These are phyloP conservation scores for Rhabdophis nuchalis DNA, from an alignment of 2,797 vertebrate species.

Conservation along the genomic window DNA sequence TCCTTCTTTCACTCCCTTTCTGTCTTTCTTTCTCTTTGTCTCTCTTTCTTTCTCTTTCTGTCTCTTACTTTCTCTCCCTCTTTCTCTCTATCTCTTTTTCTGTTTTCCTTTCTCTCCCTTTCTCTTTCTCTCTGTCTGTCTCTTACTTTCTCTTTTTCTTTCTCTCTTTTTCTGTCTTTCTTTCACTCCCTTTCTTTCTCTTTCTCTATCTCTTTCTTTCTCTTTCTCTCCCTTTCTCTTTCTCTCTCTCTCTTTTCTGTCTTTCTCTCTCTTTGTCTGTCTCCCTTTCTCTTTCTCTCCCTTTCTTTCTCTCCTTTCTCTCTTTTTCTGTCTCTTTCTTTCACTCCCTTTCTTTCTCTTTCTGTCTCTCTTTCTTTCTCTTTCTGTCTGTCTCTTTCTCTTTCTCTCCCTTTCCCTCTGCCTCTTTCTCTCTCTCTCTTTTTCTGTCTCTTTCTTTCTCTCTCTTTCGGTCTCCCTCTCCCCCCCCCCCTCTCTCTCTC, in stretches of 20 bases:
- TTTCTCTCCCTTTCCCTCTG: constrained; percentile 15
- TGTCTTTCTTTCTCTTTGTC: constrained; percentile 10
- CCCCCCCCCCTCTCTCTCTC: no score
- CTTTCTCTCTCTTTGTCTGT: constrained; percentile 9
- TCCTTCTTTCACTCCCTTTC: no score
- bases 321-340: no score
- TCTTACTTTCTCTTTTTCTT: no score
- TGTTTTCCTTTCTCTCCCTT: no score
- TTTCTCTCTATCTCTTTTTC: no score
- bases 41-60: constrained; percentile 9
- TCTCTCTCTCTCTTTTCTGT: constrained; percentile 16
- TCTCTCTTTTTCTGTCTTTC: constrained; percentile 15
- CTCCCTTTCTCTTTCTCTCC: constrained; percentile 22
- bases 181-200: constrained; percentile 32
- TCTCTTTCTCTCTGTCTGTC: constrained; percentile 7
- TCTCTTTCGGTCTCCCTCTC: no score
- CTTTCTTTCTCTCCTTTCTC: constrained; percentile 16
- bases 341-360: constrained; percentile 28
- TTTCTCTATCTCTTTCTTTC: constrained; percentile 15
- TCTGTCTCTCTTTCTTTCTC: constrained; percentile 7
- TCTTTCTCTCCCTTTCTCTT: no score
- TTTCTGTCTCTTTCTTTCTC: constrained; percentile 14
- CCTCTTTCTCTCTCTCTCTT: constrained; percentile 19
- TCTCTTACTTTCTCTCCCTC: constrained; percentile 29
- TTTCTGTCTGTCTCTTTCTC: no score